Conservation (phyloP, 2,888 invertebrate species). For the Mesorhabditis sp. region DNA sequence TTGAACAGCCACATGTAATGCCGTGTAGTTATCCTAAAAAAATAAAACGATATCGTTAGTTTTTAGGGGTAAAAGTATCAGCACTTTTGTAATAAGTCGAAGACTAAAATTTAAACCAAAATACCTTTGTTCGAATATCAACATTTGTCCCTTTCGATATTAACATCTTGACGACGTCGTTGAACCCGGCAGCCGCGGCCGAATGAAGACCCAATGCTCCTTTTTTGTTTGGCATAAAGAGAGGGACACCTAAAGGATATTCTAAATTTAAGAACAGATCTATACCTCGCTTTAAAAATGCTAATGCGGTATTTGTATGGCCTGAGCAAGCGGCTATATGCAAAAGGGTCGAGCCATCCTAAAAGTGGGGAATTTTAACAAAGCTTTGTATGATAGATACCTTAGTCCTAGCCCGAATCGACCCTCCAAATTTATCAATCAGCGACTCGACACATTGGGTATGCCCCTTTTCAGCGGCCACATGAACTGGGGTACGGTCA, state of each 20-base stretch:
- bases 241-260: constrained; percentile 72
- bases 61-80: constrained; percentile 6
- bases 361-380: constrained; percentile 5
- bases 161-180: constrained; percentile 72
- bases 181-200: constrained; percentile 92
- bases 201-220: constrained; percentile 96
- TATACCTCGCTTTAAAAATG: constrained; percentile 84
- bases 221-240: constrained; percentile 98
- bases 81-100: constrained; percentile 13
- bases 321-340: constrained; percentile 95
- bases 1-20: constrained; percentile 87
- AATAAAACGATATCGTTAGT: too few species aligned
- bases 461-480: constrained; percentile 95
- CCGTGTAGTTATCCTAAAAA: constrained; percentile 88
- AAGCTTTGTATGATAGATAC: not conserved
- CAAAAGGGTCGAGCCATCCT: constrained; percentile 93
- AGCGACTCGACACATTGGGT: constrained; percentile 89
- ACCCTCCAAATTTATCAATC: constrained; percentile 95
- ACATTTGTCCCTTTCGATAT: constrained; percentile 93
- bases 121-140: constrained; percentile 87
- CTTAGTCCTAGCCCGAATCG: constrained; percentile 58
- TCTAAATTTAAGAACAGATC: not conserved
- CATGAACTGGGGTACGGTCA: constrained; percentile 93
- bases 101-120: constrained; percentile 45
- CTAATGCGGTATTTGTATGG: constrained; percentile 94